A percentile compares a stretch with the other conserved stretches of the same genome.
Conservation (phyloP, 2,113 vertebrate genomes). For the Pitta sordida region DNA sequence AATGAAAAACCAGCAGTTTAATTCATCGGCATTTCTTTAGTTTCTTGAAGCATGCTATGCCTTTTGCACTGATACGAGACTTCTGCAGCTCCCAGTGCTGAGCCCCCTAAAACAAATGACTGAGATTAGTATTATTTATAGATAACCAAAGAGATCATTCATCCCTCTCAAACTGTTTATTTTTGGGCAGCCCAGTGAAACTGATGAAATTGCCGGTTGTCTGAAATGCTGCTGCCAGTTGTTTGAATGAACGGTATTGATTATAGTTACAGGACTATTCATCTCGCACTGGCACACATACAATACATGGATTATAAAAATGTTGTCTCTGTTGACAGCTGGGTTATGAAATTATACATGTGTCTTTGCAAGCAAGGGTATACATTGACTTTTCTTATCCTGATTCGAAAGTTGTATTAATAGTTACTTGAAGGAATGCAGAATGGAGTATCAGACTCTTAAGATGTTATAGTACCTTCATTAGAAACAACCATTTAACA, state of each 20-base stretch:
- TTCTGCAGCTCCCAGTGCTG: not conserved
- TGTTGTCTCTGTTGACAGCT: constrained; percentile 54
- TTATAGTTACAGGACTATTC: constrained; percentile 64
- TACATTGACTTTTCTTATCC: constrained; percentile 45
- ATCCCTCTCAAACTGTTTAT: constrained; percentile 55
- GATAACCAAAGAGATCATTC: constrained; percentile 41
- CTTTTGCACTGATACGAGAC: not conserved
- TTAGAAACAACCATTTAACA: constrained; percentile 28
- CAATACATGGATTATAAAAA: constrained; percentile 49
- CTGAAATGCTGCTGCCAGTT: constrained; percentile 70
- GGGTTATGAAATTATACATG: constrained; percentile 46
- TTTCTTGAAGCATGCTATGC: not conserved
- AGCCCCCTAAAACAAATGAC: constrained; percentile 40
- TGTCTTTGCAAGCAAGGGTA: constrained; percentile 28
- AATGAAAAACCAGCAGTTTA: not conserved
- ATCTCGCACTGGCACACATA: constrained; percentile 51
- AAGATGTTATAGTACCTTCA: not conserved
- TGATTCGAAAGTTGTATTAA: constrained; percentile 33
- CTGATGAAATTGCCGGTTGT: constrained; percentile 67
- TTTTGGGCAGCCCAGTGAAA: constrained; percentile 68
- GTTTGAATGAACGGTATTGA: constrained; percentile 68
- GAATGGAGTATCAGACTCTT: not conserved
- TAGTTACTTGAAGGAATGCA: constrained; percentile 49
- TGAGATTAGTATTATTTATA: constrained; percentile 63
- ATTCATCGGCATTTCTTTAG: not conserved